Evolutionary conservation across 2,888 invertebrate species (phyloP).

Genomic region (Lycia hirtaria): DNA sequence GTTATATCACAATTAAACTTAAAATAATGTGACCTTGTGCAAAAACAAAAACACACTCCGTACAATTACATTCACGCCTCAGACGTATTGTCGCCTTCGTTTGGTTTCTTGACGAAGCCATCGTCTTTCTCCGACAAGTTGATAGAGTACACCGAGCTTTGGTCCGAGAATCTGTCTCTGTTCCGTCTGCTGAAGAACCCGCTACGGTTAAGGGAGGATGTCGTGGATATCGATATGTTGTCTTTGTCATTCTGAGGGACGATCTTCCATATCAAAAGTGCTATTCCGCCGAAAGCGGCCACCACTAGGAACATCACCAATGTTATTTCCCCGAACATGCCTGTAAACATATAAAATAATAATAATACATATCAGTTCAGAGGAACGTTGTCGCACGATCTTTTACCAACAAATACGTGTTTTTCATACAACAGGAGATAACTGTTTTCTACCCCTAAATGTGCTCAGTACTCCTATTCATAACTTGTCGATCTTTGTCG

Average conservation of each 20-base stretch:
- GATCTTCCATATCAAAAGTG: conserved; percentile 84
- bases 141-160: conserved; percentile 80
- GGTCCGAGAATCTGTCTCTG: conserved; percentile 75
- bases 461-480: too few relatives aligned
- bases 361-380: too few relatives aligned
- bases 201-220: conserved; percentile 73
- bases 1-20: conserved; percentile 38
- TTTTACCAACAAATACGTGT: too few relatives aligned
- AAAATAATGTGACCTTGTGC: conserved; percentile 45
- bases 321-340: conserved; percentile 77
- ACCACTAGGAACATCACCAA: conserved; percentile 85
- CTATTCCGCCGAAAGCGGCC: conserved; percentile 85
- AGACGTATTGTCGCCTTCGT: conserved; percentile 78
- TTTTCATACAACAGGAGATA: too few relatives aligned
- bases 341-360: too few relatives aligned
- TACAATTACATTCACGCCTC: conserved; percentile 66
- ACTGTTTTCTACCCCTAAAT: too few relatives aligned
- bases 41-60: conserved; percentile 42
- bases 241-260: conserved; percentile 82
- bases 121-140: conserved; percentile 79
- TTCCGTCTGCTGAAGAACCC: conserved; percentile 73
- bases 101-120: conserved; percentile 63
- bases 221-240: conserved; percentile 76
- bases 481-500: too few relatives aligned
- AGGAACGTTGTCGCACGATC: too few relatives aligned